Evolutionary conservation across 53 echinoderm and acorn worm genomes (phyloP).

Genomic region (Actinopyga echinites): DNA sequence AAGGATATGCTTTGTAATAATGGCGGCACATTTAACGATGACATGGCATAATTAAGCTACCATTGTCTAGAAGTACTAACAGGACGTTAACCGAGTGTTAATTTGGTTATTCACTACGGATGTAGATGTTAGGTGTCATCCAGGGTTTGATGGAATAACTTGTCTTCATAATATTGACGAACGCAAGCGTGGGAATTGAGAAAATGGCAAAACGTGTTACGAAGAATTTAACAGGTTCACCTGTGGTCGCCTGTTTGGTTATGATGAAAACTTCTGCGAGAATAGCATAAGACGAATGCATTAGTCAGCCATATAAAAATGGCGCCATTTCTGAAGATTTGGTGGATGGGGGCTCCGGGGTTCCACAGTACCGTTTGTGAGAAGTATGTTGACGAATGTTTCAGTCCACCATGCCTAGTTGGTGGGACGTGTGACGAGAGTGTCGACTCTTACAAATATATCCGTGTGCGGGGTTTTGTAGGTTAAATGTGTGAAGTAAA

Average conservation of each 20-base stretch:
- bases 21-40: too few relatives aligned
- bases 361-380: conserved; percentile 36
- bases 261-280: conserved; percentile 47
- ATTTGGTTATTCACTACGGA: too few relatives aligned
- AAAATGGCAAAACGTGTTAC: conserved; percentile 28
- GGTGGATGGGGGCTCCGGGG: conserved; percentile 28
- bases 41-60: too few relatives aligned
- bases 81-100: too few relatives aligned
- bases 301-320: conserved; percentile 11
- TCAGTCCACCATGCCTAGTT: conserved; percentile 49
- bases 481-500: conserved; percentile 50
- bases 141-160: too few relatives aligned
- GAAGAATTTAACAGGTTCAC: background rate
- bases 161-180: too few relatives aligned
- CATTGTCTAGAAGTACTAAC: too few relatives aligned
- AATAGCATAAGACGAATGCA: conserved; percentile 48
- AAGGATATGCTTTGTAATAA: too few relatives aligned
- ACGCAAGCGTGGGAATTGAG: too few relatives aligned
- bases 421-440: conserved; percentile 45
- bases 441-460: conserved; percentile 34
- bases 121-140: too few relatives aligned
- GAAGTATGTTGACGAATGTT: conserved; percentile 49
- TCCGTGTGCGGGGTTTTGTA: conserved; percentile 44
- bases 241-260: conserved; percentile 45
- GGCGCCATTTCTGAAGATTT: too few relatives aligned